Percentiles rank a stretch among this genome's conserved stretches.
phyloP scores from a whole-genome alignment of 1,140 invertebrate species.

The Zelostemma sp. region DNA sequence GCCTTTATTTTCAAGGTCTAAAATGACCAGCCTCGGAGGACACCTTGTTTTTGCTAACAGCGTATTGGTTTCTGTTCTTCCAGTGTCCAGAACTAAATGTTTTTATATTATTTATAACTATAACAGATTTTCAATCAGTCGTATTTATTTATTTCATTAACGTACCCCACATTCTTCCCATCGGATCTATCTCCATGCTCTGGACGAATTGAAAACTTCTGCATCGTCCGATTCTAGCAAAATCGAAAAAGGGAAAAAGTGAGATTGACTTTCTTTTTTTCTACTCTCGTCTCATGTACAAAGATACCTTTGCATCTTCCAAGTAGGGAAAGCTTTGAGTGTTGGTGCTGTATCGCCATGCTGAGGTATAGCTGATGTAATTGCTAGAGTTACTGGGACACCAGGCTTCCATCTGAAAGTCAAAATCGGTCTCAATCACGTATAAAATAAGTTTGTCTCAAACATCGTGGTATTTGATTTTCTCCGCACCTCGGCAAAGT shows the following conservation, averaged over 20 bases:
- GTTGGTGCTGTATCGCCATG: constrained; percentile 60
- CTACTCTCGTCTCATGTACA: too few relatives aligned
- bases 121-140: too few relatives aligned
- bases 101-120: too few relatives aligned
- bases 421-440: too few relatives aligned
- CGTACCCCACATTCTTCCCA: constrained; percentile 77
- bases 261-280: too few relatives aligned
- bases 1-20: constrained; percentile 73
- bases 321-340: constrained; percentile 75
- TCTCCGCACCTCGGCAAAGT: too few relatives aligned
- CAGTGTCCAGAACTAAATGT: constrained; percentile 76
- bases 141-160: too few relatives aligned
- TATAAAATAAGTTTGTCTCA: too few relatives aligned
- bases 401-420: constrained; percentile 61
- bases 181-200: constrained; percentile 75
- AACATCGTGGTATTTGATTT: too few relatives aligned
- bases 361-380: constrained; percentile 1
- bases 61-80: constrained; percentile 69
- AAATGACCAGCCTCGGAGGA: constrained; percentile 74
- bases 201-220: constrained; percentile 75
- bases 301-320: constrained; percentile 76
- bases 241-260: too few relatives aligned
- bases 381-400: constrained; percentile 63
- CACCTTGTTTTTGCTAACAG: constrained; percentile 66
- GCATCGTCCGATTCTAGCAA: constrained; percentile 70